Evolutionary conservation across 64 coral and sea anemone genomes (phyloP), one percentile per base, ranked within the genome.

Genomic region (Astreopora myriophthalma): DNA sequence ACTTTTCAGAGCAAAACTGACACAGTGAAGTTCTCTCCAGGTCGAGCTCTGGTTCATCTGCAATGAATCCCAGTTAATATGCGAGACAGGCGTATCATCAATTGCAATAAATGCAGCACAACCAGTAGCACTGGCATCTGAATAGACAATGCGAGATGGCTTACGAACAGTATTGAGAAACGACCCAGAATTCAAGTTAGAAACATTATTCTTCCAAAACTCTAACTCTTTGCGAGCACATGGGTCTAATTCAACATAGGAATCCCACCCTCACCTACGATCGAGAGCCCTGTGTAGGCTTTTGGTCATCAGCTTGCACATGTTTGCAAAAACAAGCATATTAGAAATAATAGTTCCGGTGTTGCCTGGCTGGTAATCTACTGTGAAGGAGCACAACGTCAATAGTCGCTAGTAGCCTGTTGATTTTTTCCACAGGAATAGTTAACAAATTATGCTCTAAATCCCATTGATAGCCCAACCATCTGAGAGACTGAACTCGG

Each of bases 221-320:
- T 72, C 5, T 20, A 89, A 24, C 25, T 94, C 78, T n/a, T 46
- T 72, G 24, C 32, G 55, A 9, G 46, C 69, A 8, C 65, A 44
- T 17, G 5, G 22, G 39, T 85, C 68, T 23, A 95, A 49, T 3
- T 3, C 17, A 17, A 90, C 49, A 11, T 28, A 19, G 42, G 64
- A 69, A 58, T 58, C 31, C 94, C 61, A 95, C 34, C 49, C 44
- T 17, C 33, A 9, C n/a, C 89, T 66, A 1, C 81, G 69, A 76
- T 91, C 64, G 26, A 91, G 69, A 36, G 34, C 24, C 67, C 74
- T 38, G 37, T 87, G 51, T 28, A 95, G 57, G 5, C 72, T 22
- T 37, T 85, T 86, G 22, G 93, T 90, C 88, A 91, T 95, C 20
- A 95, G 44, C 44, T 90, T 91, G n/a, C 73, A 91, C 29, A 95